A percentile compares a stretch with the other conserved stretches of the same genome.
Conservation (phyloP, 1,140 invertebrate species). For the Drosophila seguyi region DNA sequence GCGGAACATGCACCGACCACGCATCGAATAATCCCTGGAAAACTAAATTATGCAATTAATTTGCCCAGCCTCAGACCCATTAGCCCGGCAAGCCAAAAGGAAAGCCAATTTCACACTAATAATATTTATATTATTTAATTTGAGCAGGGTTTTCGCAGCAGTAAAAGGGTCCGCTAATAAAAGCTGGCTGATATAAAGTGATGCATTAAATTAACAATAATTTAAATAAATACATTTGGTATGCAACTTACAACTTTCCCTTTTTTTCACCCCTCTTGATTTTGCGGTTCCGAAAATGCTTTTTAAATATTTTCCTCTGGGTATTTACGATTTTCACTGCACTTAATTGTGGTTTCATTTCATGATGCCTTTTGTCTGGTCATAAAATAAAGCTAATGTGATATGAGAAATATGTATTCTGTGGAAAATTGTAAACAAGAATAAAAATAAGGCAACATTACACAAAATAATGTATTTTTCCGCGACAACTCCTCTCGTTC, state of each 20-base stretch:
- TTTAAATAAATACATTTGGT: slow-evolving; percentile 2
- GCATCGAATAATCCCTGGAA: slow-evolving; percentile 36
- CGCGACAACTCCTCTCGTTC: not conserved
- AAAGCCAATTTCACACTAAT: slow-evolving; percentile 33
- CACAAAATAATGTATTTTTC: not conserved
- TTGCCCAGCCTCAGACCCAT: slow-evolving; percentile 35
- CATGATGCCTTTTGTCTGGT: not conserved
- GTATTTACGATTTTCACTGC: slow-evolving; percentile 8
- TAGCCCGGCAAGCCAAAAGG: slow-evolving; percentile 30
- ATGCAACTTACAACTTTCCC: not conserved
- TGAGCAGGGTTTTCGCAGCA: not conserved
- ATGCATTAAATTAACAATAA: slow-evolving; percentile 14
- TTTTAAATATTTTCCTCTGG: slow-evolving; percentile 27
- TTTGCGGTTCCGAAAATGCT: slow-evolving; percentile 20
- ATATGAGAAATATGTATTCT: not conserved
- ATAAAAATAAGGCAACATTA: not conserved
- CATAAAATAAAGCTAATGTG: not conserved
- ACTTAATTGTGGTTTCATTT: slow-evolving; percentile 6
- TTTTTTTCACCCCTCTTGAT: not conserved
- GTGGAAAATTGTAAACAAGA: not conserved
- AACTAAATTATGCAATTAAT: slow-evolving; percentile 68
- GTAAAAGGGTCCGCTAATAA: no score
- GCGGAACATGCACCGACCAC: slow-evolving; percentile 49
- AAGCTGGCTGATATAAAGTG: not conserved
- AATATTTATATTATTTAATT: slow-evolving; percentile 22